Base-by-base conservation (phyloP, 2,888 invertebrate genomes). In the Terebella lapidaria region DNA sequence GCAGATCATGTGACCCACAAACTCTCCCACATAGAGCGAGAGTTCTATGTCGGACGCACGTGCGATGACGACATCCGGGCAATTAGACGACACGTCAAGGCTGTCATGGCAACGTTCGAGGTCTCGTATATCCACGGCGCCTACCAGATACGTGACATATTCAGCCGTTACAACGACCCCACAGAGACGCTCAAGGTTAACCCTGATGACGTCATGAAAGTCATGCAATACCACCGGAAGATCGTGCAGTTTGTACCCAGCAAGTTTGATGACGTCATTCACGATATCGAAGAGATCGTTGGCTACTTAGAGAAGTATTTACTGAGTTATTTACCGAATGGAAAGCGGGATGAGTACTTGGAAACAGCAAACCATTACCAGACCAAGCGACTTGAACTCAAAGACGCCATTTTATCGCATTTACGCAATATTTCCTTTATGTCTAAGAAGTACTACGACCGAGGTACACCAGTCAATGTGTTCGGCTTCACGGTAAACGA, bases 401-500 rank as follows among this genome's bases (percentile, higher is more conserved):
- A 35, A n/a, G 42, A 35, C 42, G 42, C 42, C 53, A 53, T 53
- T 28, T 25, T 27, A 28, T 15, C 10, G 5, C 28, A 53, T 28
- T 28, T 53, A 10, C 15, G 26, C 27, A 53, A 53, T 22, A 53
- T 53, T 5, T 5, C 26, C 27, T 15, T 27, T 15, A 28, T 28
- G 26, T 5, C 27, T 10, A 5, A 10, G 5, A 28, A 4, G 15
- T 53, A 53, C 53, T 15, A 22, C 26, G 15, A 25, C 53, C 4
- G 5, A 10, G 53, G 53, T 28, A 28, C 28, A 27, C 26, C 28
- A 22, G 53, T 28, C 53, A 28, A 25, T 4, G 15, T 57, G 30
- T 51, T 51, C 20, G 5, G 74, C 71, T 67, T 74, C 45, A 69
- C 67, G 30, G 55, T 69, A 4, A 66, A 71, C 3, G 68, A 72